Evolutionary conservation across 2,113 vertebrate species (phyloP).

Genomic region (Prochilodus magdalenae): DNA sequence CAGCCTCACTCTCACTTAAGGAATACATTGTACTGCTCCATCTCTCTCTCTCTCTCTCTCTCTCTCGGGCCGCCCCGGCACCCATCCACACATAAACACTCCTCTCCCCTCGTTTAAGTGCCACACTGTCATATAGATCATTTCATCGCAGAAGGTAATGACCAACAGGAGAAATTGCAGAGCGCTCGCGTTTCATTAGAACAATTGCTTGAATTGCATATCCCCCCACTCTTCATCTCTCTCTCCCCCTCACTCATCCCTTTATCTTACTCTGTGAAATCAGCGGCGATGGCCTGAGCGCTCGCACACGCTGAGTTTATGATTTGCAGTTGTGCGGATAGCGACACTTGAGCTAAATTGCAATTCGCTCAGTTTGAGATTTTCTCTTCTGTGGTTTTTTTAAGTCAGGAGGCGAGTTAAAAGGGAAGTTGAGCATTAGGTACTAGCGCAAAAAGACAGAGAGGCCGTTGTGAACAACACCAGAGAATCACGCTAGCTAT

Average conservation of each 20-base stretch:
- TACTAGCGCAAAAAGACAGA: neutral
- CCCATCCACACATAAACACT: constrained; percentile 71
- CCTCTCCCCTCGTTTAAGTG: constrained; percentile 60
- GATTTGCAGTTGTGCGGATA: constrained; percentile 72
- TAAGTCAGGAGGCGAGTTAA: constrained; percentile 47
- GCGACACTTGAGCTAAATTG: constrained; percentile 68
- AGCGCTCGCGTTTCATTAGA: constrained; percentile 71
- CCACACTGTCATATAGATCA: constrained; percentile 70
- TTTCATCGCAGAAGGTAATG: constrained; percentile 71
- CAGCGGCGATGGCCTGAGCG: constrained; percentile 56
- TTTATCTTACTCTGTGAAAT: constrained; percentile 56
- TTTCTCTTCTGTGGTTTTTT: constrained; percentile 45
- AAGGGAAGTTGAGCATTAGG: neutral
- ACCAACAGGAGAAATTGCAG: constrained; percentile 71
- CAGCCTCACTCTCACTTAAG: constrained; percentile 77
- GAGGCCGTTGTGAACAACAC: no score
- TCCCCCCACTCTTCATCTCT: constrained; percentile 52
- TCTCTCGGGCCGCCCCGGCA: constrained; percentile 63
- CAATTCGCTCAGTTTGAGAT: constrained; percentile 70
- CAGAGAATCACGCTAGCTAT: neutral
- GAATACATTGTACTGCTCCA: constrained; percentile 79
- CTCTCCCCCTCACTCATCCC: constrained; percentile 63
- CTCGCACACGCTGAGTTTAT: constrained; percentile 73
- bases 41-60: constrained; percentile 73
- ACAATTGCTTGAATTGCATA: constrained; percentile 76